These are phyloP conservation scores for Atractosteus spatula DNA, from an alignment of 2,113 vertebrate genomes.

Conservation along the genomic window DNA sequence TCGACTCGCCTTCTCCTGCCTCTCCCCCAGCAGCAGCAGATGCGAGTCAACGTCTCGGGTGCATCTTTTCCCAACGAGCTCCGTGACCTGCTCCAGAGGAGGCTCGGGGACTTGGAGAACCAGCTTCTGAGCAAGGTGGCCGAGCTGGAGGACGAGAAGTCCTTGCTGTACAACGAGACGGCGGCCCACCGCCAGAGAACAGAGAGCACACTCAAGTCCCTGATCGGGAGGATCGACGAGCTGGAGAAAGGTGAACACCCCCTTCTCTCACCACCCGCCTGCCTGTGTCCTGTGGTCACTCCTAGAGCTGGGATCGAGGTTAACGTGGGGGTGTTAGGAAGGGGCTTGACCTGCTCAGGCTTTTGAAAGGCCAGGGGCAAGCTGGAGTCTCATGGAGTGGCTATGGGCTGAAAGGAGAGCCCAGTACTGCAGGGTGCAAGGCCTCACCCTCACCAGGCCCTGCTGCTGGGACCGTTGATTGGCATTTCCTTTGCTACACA, in stretches of 20 bases:
- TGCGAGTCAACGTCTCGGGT: slow-evolving; percentile 72
- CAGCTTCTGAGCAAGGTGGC: slow-evolving; percentile 90
- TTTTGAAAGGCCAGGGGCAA: no score
- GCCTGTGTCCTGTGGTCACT: slow-evolving; percentile 1
- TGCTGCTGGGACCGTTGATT: no score
- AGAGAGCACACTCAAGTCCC: slow-evolving; percentile 78
- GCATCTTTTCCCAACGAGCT: slow-evolving; percentile 75
- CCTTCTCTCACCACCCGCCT: neutral
- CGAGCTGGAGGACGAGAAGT: slow-evolving; percentile 92
- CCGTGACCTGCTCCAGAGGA: slow-evolving; percentile 82
- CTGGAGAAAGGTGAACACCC: slow-evolving; percentile 79
- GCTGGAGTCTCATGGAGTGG: no score
- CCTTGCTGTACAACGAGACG: slow-evolving; percentile 90
- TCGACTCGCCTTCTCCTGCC: slow-evolving; percentile 15
- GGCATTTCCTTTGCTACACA: no score
- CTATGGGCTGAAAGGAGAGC: no score
- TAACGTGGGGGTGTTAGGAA: no score
- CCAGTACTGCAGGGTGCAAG: no score
- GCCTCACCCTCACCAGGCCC: no score
- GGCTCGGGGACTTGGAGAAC: slow-evolving; percentile 85
- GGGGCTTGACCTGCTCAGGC: no score
- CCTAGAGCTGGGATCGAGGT: no score
- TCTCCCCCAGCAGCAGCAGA: slow-evolving; percentile 69
- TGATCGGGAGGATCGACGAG: slow-evolving; percentile 89
- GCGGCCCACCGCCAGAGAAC: slow-evolving; percentile 89